phyloP scores from a whole-genome alignment of 1,140 invertebrate species.

The Achatina immaculata region DNA sequence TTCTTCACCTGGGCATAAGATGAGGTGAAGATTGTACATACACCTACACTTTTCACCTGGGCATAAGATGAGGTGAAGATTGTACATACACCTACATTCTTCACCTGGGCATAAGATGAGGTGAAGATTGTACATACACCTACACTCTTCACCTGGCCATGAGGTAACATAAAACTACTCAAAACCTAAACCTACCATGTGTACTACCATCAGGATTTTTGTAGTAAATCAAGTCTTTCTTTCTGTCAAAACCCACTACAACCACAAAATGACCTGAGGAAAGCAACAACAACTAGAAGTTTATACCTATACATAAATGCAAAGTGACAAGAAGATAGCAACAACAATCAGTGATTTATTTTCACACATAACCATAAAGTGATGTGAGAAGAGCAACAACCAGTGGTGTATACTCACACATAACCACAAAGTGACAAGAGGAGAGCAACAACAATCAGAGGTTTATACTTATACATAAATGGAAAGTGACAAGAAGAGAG shows the following conservation, averaged over 20 bases:
- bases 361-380: not conserved
- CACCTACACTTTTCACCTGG: too few relatives aligned
- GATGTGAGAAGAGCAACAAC: not conserved
- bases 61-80: too few relatives aligned
- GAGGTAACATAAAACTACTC: too few relatives aligned
- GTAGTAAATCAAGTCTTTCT: slow-evolving; percentile 21
- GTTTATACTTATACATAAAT: not conserved
- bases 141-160: too few relatives aligned
- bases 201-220: slow-evolving; percentile 17
- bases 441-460: not conserved
- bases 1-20: too few relatives aligned
- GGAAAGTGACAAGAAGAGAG: not conserved
- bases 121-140: too few relatives aligned
- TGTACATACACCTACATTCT: too few relatives aligned
- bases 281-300: not conserved
- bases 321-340: not conserved
- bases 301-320: not conserved
- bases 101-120: too few relatives aligned
- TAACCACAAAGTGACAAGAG: not conserved
- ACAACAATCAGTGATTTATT: not conserved
- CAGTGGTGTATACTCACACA: not conserved
- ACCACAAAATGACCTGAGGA: slow-evolving; percentile 20
- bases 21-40: too few relatives aligned
- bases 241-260: slow-evolving; percentile 17
- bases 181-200: slow-evolving; percentile 22